Conservation (phyloP, 2,797 vertebrate genomes). For the Tokudaia tokunoshimensis region DNA sequence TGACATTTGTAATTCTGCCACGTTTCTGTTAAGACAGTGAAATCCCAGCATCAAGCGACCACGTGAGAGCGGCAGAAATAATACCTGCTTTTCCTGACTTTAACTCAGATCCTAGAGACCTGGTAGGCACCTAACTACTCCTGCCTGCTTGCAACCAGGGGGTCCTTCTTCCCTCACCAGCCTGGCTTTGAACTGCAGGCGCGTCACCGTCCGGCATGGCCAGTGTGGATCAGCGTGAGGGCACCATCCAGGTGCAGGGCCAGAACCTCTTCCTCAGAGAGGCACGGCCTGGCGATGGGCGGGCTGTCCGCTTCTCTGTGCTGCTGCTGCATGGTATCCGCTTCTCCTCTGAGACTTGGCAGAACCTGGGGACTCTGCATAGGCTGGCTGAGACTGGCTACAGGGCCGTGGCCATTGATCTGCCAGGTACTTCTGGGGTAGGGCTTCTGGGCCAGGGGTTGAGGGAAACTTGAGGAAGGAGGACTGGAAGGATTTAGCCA, state of each 20-base stretch:
- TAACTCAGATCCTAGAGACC: background rate
- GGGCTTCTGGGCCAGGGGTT: background rate
- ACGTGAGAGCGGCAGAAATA: background rate
- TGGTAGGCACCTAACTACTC: background rate
- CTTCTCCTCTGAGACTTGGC: constrained; percentile 97
- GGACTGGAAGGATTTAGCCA: background rate
- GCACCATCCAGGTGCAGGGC: constrained; percentile 88
- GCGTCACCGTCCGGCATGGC: constrained; percentile 88
- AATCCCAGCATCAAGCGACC: background rate
- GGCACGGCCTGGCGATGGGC: constrained; percentile 84
- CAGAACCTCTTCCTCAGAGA: constrained; percentile 93
- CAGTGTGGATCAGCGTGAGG: constrained; percentile 86
- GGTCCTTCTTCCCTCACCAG: background rate
- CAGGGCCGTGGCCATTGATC: constrained; percentile 94
- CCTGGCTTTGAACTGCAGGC: background rate
- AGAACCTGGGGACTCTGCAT: constrained; percentile 91
- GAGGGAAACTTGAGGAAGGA: background rate
- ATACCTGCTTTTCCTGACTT: background rate
- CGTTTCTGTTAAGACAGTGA: constrained; percentile 4
- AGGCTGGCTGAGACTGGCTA: constrained; percentile 92
- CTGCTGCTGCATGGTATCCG: constrained; percentile 96
- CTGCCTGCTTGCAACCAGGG: background rate
- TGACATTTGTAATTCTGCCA: background rate
- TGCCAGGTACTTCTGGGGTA: constrained; percentile 91
- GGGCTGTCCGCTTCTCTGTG: constrained; percentile 86